Evolutionary conservation across 2,888 invertebrate species (phyloP).

Genomic region (Cataglyphis cursor): DNA sequence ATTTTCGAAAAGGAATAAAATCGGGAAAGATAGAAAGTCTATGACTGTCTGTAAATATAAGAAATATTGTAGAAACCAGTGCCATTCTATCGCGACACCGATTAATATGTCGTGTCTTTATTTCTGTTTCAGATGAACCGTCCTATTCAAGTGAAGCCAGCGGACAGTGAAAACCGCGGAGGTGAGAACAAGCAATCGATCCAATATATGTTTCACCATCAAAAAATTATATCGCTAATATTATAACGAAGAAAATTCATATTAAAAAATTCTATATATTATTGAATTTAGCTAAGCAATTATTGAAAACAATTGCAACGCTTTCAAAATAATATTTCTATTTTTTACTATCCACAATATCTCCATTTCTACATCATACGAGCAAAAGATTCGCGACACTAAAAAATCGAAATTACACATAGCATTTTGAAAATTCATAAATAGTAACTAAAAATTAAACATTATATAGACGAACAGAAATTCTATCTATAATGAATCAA

Average conservation of each 20-base stretch:
- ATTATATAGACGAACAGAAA: background rate
- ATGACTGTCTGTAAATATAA: constrained; percentile 7
- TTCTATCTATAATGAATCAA: background rate
- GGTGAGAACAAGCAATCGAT: constrained; percentile 89
- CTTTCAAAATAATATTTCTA: constrained; percentile 14
- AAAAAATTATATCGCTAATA: constrained; percentile 16
- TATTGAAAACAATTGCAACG: background rate
- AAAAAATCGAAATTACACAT: constrained; percentile 1
- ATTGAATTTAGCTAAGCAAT: constrained; percentile 1
- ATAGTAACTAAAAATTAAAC: background rate
- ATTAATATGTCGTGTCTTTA: constrained; percentile 36
- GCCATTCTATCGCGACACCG: background rate
- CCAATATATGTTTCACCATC: constrained; percentile 32
- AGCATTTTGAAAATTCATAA: background rate
- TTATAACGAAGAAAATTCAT: background rate
- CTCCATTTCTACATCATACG: background rate
- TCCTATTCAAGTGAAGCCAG: constrained; percentile 99
- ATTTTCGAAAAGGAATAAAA: constrained; percentile 4
- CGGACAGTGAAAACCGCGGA: constrained; percentile 99
- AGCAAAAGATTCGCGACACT: constrained; percentile 7
- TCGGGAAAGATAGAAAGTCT: background rate
- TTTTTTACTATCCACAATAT: background rate
- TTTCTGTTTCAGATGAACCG: constrained; percentile 98
- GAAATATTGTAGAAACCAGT: constrained; percentile 25
- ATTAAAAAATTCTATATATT: constrained; percentile 5